phyloP scores from a whole-genome alignment of 2,888 invertebrate genomes.

The Hypercompe scribonia region DNA sequence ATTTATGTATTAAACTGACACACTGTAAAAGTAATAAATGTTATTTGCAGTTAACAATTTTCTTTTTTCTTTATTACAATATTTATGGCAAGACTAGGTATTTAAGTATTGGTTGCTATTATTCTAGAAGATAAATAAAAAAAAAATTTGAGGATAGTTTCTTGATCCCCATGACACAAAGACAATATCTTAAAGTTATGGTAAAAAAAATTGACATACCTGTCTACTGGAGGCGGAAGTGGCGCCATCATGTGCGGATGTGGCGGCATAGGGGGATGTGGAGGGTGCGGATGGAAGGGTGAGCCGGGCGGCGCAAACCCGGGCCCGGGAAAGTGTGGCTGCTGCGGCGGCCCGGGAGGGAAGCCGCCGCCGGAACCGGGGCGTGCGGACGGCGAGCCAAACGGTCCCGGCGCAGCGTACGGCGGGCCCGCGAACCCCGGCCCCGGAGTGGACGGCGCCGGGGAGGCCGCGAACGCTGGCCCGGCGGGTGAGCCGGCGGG shows the following conservation, averaged over 20 bases:
- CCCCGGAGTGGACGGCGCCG: slow-evolving; percentile 91
- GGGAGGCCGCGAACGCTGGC: slow-evolving; percentile 89
- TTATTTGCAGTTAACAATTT: too few species aligned
- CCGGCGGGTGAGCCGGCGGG: slow-evolving; percentile 92
- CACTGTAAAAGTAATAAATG: too few species aligned
- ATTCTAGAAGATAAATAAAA: neutral
- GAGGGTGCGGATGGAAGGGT: slow-evolving; percentile 93
- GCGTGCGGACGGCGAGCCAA: slow-evolving; percentile 87
- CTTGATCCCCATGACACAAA: neutral
- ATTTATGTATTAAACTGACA: too few species aligned
- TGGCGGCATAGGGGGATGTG: slow-evolving; percentile 95
- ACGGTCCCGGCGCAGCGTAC: slow-evolving; percentile 89
- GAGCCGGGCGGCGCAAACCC: slow-evolving; percentile 92
- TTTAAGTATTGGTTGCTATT: neutral
- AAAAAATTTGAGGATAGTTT: neutral
- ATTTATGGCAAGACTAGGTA: too few species aligned
- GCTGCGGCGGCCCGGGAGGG: slow-evolving; percentile 91
- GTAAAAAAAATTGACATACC: slow-evolving; percentile 80
- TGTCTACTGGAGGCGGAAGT: slow-evolving; percentile 92
- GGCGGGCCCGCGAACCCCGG: slow-evolving; percentile 90
- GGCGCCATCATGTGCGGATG: slow-evolving; percentile 85
- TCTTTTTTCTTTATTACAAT: too few species aligned
- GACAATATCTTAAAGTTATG: neutral
- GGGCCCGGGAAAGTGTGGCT: slow-evolving; percentile 90
- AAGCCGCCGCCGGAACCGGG: slow-evolving; percentile 95